Conservation (phyloP, 2,888 invertebrate species). For the Aphodius sticticus region DNA sequence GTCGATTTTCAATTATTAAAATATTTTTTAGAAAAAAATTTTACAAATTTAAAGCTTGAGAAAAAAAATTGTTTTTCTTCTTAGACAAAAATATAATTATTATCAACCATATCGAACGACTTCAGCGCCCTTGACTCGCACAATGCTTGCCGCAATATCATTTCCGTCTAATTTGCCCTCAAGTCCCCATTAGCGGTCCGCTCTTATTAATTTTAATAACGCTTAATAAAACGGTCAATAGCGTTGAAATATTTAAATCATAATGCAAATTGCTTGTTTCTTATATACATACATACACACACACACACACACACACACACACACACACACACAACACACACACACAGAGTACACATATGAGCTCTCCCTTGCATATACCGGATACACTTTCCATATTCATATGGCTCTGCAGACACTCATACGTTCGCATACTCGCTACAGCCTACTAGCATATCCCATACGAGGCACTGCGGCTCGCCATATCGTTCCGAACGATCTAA, state of each 20-base stretch:
- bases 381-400: constrained; percentile 25
- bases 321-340: not conserved
- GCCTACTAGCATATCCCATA: not conserved
- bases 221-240: constrained; percentile 25
- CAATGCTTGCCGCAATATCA: not conserved
- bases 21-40: no score
- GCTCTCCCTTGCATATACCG: constrained; percentile 5
- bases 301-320: not conserved
- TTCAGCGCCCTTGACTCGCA: not conserved
- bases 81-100: no score
- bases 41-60: no score
- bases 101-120: not conserved
- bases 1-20: no score
- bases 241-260: constrained; percentile 21
- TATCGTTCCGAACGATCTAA: constrained; percentile 13
- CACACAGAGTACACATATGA: not conserved
- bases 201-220: constrained; percentile 23
- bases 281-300: not conserved
- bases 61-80: no score
- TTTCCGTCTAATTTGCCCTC: not conserved
- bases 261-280: constrained; percentile 18
- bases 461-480: not conserved
- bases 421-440: not conserved
- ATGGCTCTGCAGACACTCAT: not conserved
- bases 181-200: not conserved